Evolutionary conservation across 2,888 invertebrate species (phyloP), one percentile per base, ranked within the genome.

Genomic region (Watsonalla cultraria): DNA sequence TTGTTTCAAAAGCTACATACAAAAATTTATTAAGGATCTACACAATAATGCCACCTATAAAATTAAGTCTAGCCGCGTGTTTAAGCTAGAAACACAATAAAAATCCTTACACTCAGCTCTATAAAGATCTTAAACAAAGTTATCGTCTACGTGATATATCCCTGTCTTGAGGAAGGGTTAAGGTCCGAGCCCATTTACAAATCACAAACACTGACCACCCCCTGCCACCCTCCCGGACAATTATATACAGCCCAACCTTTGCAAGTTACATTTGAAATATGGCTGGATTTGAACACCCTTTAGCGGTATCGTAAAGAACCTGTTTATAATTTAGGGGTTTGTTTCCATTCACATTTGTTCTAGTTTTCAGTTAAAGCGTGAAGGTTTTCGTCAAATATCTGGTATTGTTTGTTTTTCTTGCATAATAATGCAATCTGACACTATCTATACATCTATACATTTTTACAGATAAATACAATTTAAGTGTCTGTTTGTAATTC

Each of bases 151-250:
- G 89, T 89, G 90, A 90, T 90, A 88, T 89, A 90, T 89, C 85
- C 89, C 77, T 86, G 84, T 89, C 88, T 87, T 82, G 82, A 83
- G 85, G 81, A 89, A 88, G 89, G 90, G 86, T 87, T 83, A 87
- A 89, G 88, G 89, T 85, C 87, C 84, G 84, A 85, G 78, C 88
- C 90, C 89, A 88, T 90, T 90, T 90, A 90, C 90, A 90, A 90
- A 90, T 90, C 90, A 90, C 90, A 90, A 90, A 90, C 88, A 90
- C 84, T 90, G 90, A 90, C 90, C 90, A 84, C 82, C 88, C 78
- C 65, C 66, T 64, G 55, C 62, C 62, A 49, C 61, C 65, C 56
- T 51, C 55, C 58, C 69, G 70, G 68, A 77, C 82, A 83, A 82
- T 83, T 84, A 82, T 76, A 77, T 72, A 75, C 77, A 78, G 77